phyloP scores from a whole-genome alignment of 2,797 vertebrate genomes.

The Mico argentatus region DNA sequence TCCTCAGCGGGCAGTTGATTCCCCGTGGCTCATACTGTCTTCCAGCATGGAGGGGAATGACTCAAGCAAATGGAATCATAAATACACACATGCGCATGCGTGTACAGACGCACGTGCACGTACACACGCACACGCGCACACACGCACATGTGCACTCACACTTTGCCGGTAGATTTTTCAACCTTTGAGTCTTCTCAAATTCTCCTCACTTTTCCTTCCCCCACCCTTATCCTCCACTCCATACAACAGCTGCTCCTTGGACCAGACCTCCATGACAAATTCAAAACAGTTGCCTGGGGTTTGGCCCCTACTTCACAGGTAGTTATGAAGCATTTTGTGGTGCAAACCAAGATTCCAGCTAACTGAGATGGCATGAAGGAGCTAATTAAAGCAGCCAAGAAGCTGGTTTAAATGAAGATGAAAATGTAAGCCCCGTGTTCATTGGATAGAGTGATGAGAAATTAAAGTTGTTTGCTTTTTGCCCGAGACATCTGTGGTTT shows the following conservation, averaged over 20 bases:
- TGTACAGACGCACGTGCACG: not conserved
- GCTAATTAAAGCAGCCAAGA: constrained; percentile 41
- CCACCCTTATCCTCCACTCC: not conserved
- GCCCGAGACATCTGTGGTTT: constrained; percentile 43
- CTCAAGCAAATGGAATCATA: not conserved
- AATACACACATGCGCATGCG: not conserved
- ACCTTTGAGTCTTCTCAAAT: not conserved
- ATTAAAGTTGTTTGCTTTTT: constrained; percentile 53
- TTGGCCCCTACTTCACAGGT: constrained; percentile 48
- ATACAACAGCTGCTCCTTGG: not conserved
- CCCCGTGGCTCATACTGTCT: not conserved
- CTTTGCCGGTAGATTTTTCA: not conserved
- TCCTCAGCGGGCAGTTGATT: constrained; percentile 17
- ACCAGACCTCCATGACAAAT: constrained; percentile 56
- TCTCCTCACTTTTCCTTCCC: not conserved
- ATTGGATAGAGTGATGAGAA: not conserved
- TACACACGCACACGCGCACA: not conserved
- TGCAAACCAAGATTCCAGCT: constrained; percentile 18
- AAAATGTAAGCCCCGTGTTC: constrained; percentile 45
- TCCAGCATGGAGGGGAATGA: not conserved
- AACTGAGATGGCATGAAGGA: not conserved
- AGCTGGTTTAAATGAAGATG: constrained; percentile 43
- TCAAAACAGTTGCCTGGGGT: not conserved
- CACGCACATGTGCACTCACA: not conserved
- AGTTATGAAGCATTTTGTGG: constrained; percentile 48